Base-by-base conservation (phyloP, 2,888 invertebrate species). In the Panzeria rudis region DNA sequence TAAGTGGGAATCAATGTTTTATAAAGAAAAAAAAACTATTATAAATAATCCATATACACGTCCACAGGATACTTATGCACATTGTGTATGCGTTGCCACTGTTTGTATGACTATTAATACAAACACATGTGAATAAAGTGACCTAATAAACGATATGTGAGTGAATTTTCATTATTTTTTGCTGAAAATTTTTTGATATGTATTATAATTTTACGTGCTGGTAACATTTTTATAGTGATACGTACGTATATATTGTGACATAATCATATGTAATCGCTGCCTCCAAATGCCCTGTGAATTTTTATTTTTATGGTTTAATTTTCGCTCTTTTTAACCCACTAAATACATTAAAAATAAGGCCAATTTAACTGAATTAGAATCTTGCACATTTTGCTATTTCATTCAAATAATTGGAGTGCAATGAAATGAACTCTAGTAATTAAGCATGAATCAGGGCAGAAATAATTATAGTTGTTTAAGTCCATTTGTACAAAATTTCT, bases 101-200 rank as follows among this genome's bases (percentile, higher is more conserved):
- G 41, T 32, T 15, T 56, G 32, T 44, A 11, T 56, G 29, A 17
- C 38, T 62, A 8, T 72, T 29, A 15, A 17, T 4, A 64, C 59
- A 59, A 44, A 32, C 56, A 13, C 47, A 77, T 61, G 20, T 32
- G 41, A 50, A 61, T 54, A 61, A 54, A 77, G 50, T 84, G 77
- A 78, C 84, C 84, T 81, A 84, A 84, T 81, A 81, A 84, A 77
- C 29, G 62, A 54, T 41, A n/a, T 44, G 20, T 59, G n/a, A 62
- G 20, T 32, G 15, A 9, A 17, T 41, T 44, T n/a, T 25, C 11
- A 7, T 29, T 29, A 13, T 44, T 20, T 44, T 17, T 59, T n/a
- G 23, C 23, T 32, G 0, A 50, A 54, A 6, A 3, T n/a, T 17
- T 61, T 71, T 29, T 64, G 23, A 15, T 20, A 15, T 20, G 5